phyloP scores from a whole-genome alignment of 2,888 invertebrate species.

The Melipona bicolor region DNA sequence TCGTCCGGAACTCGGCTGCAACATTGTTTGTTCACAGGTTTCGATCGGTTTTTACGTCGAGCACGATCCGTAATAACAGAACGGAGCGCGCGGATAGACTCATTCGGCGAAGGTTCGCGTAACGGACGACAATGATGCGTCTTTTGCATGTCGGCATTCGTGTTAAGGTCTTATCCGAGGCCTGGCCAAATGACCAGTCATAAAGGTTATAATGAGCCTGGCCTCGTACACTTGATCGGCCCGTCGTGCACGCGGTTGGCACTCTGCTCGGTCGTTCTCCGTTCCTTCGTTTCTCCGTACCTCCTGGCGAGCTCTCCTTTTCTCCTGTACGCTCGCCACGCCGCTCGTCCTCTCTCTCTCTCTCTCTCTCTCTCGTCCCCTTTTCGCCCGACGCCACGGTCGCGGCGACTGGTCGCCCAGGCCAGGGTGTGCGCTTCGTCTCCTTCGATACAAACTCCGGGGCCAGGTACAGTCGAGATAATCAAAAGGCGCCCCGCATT shows the following conservation, averaged over 20 bases:
- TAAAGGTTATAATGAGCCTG: slow-evolving; percentile 78
- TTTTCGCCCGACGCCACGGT: slow-evolving; percentile 40
- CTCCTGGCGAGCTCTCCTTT: slow-evolving; percentile 20
- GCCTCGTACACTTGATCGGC: slow-evolving; percentile 71
- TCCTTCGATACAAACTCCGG: slow-evolving; percentile 62
- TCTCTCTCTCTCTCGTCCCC: slow-evolving; percentile 22
- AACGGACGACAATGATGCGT: slow-evolving; percentile 67
- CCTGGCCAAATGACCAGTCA: slow-evolving; percentile 76
- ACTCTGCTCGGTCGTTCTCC: slow-evolving; percentile 41
- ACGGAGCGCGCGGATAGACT: slow-evolving; percentile 45
- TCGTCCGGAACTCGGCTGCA: neutral
- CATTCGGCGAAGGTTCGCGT: slow-evolving; percentile 51
- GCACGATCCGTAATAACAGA: slow-evolving; percentile 36
- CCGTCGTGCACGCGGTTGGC: slow-evolving; percentile 62
- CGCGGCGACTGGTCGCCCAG: neutral
- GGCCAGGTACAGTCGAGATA: slow-evolving; percentile 70
- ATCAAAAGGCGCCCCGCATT: slow-evolving; percentile 71
- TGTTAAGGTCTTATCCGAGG: slow-evolving; percentile 63
- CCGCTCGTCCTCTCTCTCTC: neutral
- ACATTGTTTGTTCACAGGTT: slow-evolving; percentile 23
- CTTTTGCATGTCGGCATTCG: slow-evolving; percentile 75
- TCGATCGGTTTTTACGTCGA: neutral
- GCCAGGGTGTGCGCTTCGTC: slow-evolving; percentile 28
- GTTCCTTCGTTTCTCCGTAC: slow-evolving; percentile 43
- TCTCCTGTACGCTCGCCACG: slow-evolving; percentile 16